A percentile compares a stretch with the other conserved stretches of the same genome.
Evolutionary conservation across 2,113 vertebrate genomes (phyloP).

Genomic region (Saguinus midas): DNA sequence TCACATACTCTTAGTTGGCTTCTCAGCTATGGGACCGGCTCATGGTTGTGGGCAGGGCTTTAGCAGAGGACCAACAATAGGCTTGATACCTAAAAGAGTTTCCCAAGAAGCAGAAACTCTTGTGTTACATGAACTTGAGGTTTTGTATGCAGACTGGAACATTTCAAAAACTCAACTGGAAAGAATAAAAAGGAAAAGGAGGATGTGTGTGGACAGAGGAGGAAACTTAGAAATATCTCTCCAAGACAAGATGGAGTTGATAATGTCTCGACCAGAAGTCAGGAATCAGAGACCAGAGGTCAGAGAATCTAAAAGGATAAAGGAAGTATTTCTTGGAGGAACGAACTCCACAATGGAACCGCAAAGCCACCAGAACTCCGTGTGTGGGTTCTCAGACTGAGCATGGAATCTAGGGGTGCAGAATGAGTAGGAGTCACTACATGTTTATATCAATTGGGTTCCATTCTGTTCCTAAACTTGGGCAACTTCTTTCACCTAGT

Average conservation of each 20-base stretch:
- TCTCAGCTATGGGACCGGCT: neutral
- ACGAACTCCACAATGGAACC: neutral
- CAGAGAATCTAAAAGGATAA: slow-evolving; percentile 20
- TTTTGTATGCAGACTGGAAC: neutral
- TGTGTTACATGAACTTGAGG: neutral
- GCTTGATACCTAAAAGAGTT: neutral
- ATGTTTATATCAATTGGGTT: neutral
- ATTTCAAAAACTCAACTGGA: neutral
- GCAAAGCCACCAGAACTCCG: neutral
- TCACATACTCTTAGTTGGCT: neutral
- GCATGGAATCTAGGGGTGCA: neutral
- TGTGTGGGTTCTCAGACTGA: neutral
- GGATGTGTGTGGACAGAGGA: neutral
- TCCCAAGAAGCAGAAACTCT: neutral
- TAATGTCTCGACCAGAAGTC: neutral
- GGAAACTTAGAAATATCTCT: neutral
- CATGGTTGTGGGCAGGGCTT: neutral
- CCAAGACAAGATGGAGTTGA: neutral
- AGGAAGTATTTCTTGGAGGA: neutral
- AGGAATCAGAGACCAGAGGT: slow-evolving; percentile 9
- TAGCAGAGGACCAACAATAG: neutral
- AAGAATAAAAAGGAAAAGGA: slow-evolving; percentile 38
- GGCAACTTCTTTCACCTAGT: neutral
- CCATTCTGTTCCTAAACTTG: neutral
- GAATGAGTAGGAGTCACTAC: neutral